phyloP scores from a whole-genome alignment of 2,113 vertebrate genomes.

The Pandion haliaetus region DNA sequence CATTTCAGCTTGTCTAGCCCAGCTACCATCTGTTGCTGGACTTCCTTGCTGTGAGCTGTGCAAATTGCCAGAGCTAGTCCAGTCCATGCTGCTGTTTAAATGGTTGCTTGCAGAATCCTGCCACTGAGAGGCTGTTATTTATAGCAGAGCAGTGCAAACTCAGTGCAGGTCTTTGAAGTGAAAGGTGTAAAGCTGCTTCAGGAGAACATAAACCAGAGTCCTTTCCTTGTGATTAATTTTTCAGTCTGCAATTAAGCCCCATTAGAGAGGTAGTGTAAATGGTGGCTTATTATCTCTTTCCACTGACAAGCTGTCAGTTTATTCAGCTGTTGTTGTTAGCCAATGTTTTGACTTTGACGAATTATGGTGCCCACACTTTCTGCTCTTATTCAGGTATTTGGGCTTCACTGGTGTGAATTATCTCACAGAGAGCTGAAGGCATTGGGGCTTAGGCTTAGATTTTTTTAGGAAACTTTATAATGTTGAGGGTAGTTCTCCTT shows the following conservation, averaged over 20 bases:
- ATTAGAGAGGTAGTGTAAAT: not conserved
- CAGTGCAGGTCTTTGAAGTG: not conserved
- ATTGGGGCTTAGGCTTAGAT: not conserved
- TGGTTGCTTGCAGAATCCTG: not conserved
- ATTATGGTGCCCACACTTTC: not conserved
- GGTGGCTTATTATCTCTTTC: not conserved
- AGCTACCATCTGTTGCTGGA: not conserved
- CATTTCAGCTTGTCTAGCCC: not conserved
- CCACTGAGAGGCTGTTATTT: not conserved
- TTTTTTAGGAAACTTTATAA: not conserved
- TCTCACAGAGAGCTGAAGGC: not conserved
- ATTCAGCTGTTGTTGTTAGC: not conserved
- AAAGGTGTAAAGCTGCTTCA: not conserved
- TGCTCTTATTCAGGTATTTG: not conserved
- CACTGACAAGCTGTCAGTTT: not conserved
- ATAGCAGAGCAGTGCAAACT: not conserved
- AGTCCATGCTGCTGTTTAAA: not conserved
- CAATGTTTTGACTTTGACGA: not conserved
- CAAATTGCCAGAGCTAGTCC: not conserved
- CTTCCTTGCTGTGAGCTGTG: not conserved
- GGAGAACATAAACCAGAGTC: not conserved
- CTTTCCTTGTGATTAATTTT: not conserved
- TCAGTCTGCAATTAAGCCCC: not conserved
- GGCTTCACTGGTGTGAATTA: not conserved
- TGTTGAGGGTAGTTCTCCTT: not conserved